Percentiles rank a stretch among this genome's conserved stretches.
Evolutionary conservation across 2,797 vertebrate genomes (phyloP).

Genomic region (Apogon hyalosoma): DNA sequence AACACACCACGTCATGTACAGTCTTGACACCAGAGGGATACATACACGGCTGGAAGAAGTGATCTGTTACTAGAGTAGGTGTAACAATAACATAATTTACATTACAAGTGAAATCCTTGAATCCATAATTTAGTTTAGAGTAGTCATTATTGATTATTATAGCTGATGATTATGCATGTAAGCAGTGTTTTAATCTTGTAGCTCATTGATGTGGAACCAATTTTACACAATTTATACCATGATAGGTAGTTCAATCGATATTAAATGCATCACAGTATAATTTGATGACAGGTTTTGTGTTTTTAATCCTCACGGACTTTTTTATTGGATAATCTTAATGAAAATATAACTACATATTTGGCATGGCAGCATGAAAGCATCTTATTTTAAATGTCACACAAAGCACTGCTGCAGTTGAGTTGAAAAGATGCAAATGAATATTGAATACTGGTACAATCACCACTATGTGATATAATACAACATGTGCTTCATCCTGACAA

Average conservation of each 20-base stretch:
- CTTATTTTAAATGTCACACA: constrained; percentile 39
- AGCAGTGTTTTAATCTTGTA: not conserved
- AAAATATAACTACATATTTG: constrained; percentile 20
- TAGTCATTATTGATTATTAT: not conserved
- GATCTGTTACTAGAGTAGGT: constrained; percentile 28
- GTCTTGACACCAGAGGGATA: constrained; percentile 54
- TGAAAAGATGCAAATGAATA: constrained; percentile 62
- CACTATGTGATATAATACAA: constrained; percentile 59
- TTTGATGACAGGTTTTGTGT: not conserved
- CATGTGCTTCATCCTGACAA: constrained; percentile 60
- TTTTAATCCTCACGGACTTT: not conserved
- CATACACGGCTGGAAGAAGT: constrained; percentile 33
- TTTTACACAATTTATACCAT: not conserved
- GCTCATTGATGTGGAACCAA: not conserved
- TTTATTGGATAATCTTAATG: constrained; percentile 11
- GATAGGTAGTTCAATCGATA: not conserved
- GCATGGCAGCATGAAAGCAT: constrained; percentile 31
- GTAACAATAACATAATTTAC: constrained; percentile 14
- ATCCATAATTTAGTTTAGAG: not conserved
- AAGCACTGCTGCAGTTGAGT: constrained; percentile 36
- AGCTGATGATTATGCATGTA: not conserved
- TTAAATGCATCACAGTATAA: not conserved
- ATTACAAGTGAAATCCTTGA: constrained; percentile 2
- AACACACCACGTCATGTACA: constrained; percentile 61
- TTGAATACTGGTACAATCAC: constrained; percentile 44